Base-by-base conservation (phyloP, 2,113 vertebrate species). In the Trematomus loennbergii region DNA sequence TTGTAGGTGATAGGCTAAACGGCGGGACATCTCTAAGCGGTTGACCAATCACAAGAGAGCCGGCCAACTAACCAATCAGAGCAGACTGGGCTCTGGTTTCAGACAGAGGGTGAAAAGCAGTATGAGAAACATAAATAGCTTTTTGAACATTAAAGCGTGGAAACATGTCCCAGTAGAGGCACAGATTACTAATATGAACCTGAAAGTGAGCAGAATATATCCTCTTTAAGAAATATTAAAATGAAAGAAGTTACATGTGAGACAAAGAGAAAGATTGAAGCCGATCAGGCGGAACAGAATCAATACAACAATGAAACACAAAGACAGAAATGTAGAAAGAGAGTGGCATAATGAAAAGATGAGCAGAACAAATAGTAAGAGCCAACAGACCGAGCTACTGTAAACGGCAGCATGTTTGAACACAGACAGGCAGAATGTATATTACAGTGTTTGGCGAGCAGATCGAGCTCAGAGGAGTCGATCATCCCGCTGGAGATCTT, bases 401-500 rank as follows among this genome's bases (percentile, higher is more conserved):
- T 40, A n/a, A 71, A 49, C 52, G 29, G 46, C 62, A 61, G 57
- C 57, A 65, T 79, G 62, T 72, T 68, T 67, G 13, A 69, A 74
- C 36, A 71, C n/a, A 80, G 33, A 65, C 13, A 79, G 46, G 48
- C 33, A 50, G 62, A 54, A 59, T 40, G 20, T 48, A 18, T 43
- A 48, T 75, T 22, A 40, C 13, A 66, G 45, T 88, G 70, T 52
- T 67, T 82, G 81, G 66, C 75, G 13, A 96, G 94, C 2, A 33
- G 64, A 12, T 15, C 68, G 50, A 95, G 93, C 76, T 96, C 95
- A 18, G 75, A 0, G 0, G 93, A 94, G 61, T 93, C 52, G 4
- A 59, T 65, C 8, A 86, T 78, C 45, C 85, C 95, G 7, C 93
- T 94, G 75, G 93, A 93, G 62, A 96, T 92, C 84, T 91, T 95